phyloP scores from a whole-genome alignment of 1,140 invertebrate species.

The Sinella curviseta region DNA sequence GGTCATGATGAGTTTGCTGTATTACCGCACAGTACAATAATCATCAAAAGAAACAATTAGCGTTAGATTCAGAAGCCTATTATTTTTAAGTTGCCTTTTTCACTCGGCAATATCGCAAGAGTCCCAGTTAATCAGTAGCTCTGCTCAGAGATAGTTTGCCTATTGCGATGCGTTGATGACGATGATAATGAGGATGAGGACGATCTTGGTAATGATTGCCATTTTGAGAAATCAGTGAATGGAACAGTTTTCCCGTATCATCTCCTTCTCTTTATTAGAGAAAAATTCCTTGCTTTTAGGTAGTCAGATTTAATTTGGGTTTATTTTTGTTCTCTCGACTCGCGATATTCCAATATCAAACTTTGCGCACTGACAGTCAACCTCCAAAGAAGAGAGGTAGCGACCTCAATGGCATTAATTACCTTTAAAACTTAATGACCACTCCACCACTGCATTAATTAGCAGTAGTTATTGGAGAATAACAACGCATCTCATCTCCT shows the following conservation, averaged over 20 bases:
- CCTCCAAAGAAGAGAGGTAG: neutral
- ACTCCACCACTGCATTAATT: neutral
- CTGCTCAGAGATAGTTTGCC: too few species aligned
- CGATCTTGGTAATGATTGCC: neutral
- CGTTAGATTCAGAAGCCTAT: neutral
- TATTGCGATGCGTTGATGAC: neutral
- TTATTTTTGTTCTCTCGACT: too few species aligned
- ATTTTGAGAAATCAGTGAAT: slow-evolving; percentile 12
- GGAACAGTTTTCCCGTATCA: neutral
- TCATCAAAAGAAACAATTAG: too few species aligned
- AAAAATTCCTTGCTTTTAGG: neutral
- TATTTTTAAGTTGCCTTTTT: neutral
- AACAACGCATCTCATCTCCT: too few species aligned
- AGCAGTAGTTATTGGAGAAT: too few species aligned
- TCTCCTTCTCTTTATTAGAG: neutral
- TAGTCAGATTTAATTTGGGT: too few species aligned
- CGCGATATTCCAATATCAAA: too few species aligned
- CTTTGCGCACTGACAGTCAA: too few species aligned
- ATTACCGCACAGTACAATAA: too few species aligned
- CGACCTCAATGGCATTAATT: too few species aligned
- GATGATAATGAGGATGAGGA: neutral
- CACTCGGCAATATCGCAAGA: too few species aligned
- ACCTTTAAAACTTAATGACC: neutral
- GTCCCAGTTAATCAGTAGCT: too few species aligned
- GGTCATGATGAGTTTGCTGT: neutral